Base-by-base conservation (phyloP, 2,888 invertebrate genomes). In the Apeira syringaria region DNA sequence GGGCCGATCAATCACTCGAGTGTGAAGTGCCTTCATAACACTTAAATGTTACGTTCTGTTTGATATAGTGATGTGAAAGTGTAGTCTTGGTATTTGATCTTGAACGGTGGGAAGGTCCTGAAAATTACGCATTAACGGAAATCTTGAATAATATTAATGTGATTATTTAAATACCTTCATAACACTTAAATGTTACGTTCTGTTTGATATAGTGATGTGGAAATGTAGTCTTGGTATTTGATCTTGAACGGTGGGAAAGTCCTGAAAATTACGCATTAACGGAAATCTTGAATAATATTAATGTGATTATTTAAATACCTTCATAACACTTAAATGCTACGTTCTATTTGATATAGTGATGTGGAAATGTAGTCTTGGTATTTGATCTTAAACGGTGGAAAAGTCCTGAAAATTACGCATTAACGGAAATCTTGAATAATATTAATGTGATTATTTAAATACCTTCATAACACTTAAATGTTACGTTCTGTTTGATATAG, bases 1-100 rank as follows among this genome's bases (percentile, higher is more conserved):
- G 22, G 8, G 53, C 50, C 47, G 66, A 76, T 77, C 76, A 69
- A 74, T 77, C 75, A 72, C 68, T 61, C 44, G 55, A 64, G 61
- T 64, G 58, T 60, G 57, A 59, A 60, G 56, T 46, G 46, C 50
- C 56, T 55, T 55, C 60, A 65, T 70, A 64, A 61, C 61, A 61
- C 63, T 65, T 61, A 61, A 62, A 59, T 58, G 48, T 53, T 45
- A 59, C 47, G 42, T 26, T 38, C 38, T 3, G 22, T 29, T 18
- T 33, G 26, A 17, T 36, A 12, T 44, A 47, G 47, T 31, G 43
- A 43, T 37, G 47, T 22, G 34, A 39, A 8, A 39, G 29, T 25
- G 33, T 47, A 27, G 33, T 31, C 30, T 38, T 35, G 31, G 17
- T 25, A 17, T 10, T 7, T 15, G 15, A 1, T 40, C 20, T 15